phyloP scores from a whole-genome alignment of 2,113 vertebrate species.

The Leptosomus discolor region DNA sequence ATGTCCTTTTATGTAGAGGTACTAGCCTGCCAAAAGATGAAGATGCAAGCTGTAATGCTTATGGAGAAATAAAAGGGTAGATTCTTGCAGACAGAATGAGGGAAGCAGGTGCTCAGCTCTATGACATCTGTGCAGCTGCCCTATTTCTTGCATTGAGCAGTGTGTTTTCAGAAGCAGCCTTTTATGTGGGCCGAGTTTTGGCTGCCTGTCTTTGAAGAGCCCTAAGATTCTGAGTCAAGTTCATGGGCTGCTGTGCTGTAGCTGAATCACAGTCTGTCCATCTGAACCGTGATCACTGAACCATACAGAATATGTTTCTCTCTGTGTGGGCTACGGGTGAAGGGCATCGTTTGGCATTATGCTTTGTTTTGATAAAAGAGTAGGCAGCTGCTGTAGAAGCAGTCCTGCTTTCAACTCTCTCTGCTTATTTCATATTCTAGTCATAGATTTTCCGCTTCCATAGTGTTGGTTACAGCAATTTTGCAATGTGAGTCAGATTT shows the following conservation, averaged over 20 bases:
- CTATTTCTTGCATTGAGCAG: not conserved
- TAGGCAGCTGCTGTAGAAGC: not conserved
- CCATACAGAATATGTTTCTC: not conserved
- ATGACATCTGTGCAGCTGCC: not conserved
- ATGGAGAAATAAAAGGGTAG: not conserved
- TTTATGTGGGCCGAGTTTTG: not conserved
- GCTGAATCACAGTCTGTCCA: not conserved
- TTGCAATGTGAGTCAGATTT: not conserved
- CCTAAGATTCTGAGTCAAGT: not conserved
- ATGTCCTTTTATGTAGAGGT: not conserved
- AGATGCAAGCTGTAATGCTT: not conserved
- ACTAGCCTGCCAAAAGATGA: not conserved
- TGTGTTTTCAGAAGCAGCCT: not conserved
- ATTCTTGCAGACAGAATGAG: not conserved
- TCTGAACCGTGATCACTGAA: not conserved
- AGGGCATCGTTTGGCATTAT: not conserved
- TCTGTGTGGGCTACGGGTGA: not conserved
- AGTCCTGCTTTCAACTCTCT: not conserved
- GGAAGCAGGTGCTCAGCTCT: not conserved
- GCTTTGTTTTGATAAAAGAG: not conserved
- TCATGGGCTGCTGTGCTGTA: not conserved
- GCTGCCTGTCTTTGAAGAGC: not conserved
- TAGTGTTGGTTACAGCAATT: not conserved
- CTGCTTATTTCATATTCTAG: not conserved
- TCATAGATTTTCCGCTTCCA: not conserved